Evolutionary conservation across 92 coral and sea anemone species (phyloP).

Genomic region (Chrysogorgia sp.): DNA sequence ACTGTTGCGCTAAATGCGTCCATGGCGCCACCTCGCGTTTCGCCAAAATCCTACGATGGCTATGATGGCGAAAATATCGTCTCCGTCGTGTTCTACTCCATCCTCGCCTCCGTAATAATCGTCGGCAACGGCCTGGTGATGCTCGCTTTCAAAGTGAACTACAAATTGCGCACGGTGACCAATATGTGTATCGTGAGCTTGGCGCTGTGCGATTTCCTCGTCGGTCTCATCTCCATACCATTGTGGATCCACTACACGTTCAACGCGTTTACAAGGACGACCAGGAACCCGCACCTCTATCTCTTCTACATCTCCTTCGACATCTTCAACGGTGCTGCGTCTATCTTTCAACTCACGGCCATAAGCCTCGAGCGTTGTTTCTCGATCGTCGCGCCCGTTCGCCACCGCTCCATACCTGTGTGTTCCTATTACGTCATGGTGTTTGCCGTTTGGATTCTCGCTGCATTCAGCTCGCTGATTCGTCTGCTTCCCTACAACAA

Average conservation of each 20-base stretch:
- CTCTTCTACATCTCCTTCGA: slow-evolving; percentile 63
- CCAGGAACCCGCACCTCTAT: slow-evolving; percentile 52
- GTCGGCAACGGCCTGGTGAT: slow-evolving; percentile 86
- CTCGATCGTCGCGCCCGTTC: slow-evolving; percentile 52
- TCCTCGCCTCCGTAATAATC: slow-evolving; percentile 69
- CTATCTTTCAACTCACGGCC: slow-evolving; percentile 87
- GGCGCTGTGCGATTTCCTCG: slow-evolving; percentile 79
- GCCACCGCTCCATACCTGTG: slow-evolving; percentile 30
- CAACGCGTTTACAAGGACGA: slow-evolving; percentile 43
- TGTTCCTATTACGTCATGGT: background rate
- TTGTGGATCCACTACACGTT: slow-evolving; percentile 77
- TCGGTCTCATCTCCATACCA: slow-evolving; percentile 79
- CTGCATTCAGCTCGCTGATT: background rate
- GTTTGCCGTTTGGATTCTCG: slow-evolving; percentile 7
- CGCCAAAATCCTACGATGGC: background rate
- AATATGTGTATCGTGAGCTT: slow-evolving; percentile 83
- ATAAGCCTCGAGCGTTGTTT: slow-evolving; percentile 81
- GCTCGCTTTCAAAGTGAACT: slow-evolving; percentile 66
- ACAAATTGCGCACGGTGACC: slow-evolving; percentile 73
- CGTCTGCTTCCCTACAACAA: no score
- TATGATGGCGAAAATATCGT: slow-evolving; percentile 63
- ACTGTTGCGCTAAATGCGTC: background rate
- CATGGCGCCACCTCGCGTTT: background rate
- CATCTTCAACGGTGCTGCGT: slow-evolving; percentile 85
- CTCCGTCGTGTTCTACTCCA: slow-evolving; percentile 21